Evolutionary conservation across 1,140 invertebrate species (phyloP), one percentile per base, ranked within the genome.

Genomic region (Drosophila tropicalis): DNA sequence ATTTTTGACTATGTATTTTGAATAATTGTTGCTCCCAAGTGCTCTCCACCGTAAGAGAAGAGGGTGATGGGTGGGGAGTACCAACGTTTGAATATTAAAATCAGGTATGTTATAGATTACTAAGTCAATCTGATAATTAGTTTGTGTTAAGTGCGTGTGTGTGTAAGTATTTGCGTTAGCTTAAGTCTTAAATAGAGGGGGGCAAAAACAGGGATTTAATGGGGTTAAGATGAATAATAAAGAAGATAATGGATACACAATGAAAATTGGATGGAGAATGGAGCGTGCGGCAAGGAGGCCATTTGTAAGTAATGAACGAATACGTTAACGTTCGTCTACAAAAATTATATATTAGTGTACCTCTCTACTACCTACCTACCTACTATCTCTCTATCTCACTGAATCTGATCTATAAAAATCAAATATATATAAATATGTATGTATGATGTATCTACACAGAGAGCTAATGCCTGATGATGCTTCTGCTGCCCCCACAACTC

Each of bases 231-330:
- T 73, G 19, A 47, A 39, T 39, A 36, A 12, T 36, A 36, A 36
- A 10, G 25, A 29, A 29, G 29, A 44, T 32, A 66, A 56, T 68
- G 68, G 62, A 73, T 36, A 29, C 17, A 57, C 36, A 60, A 51
- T 51, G 36, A 62, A 66, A 22, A 58, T 22, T 13, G 36, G 51
- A 51, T 61, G 56, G 54, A 64, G 36, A 39, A 19, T 65, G 82
- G 70, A 80, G 61, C 84, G 84, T 83, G 84, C 84, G 84, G 84
- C 84, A 89, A 67, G 80, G 80, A 84, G 68, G 84, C 84, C 84
- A 89, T 77, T 89, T 89, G 84, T 89, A 89, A 89, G 84, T 89
- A 89, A 86, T 57, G 63, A 75, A 64, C 73, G 70, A 78, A 65
- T 80, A 19, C 56, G 32, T 58, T 22, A 51, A 51, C 62, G 76